Conservation (phyloP, 2,888 invertebrate species). For the Candidula unifasciata region DNA sequence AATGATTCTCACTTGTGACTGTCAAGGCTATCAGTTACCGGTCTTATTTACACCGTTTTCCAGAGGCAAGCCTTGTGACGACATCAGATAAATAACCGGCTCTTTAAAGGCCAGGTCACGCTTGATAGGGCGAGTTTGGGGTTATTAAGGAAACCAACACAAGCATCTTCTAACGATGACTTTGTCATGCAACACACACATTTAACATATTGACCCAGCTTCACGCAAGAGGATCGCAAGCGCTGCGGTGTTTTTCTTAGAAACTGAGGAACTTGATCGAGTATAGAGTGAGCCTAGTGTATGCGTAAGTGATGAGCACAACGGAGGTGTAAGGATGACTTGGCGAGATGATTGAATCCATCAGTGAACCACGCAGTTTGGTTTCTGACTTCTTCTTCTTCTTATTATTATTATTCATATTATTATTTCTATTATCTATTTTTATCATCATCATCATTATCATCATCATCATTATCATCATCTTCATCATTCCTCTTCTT, state of each 20-base stretch:
- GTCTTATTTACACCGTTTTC: background rate
- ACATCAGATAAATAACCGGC: constrained; percentile 23
- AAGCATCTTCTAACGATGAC: background rate
- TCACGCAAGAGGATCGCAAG: background rate
- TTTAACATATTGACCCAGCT: constrained; percentile 20
- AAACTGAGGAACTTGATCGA: background rate
- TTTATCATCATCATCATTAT: too few relatives aligned
- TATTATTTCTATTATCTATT: too few relatives aligned
- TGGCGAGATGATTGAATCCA: too few relatives aligned
- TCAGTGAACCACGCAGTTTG: too few relatives aligned
- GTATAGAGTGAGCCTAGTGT: background rate
- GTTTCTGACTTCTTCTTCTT: too few relatives aligned
- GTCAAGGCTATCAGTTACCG: constrained; percentile 35
- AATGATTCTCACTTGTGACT: constrained; percentile 7
- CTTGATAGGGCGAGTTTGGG: constrained; percentile 14
- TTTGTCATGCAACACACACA: constrained; percentile 21
- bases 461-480: too few relatives aligned
- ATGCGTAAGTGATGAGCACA: background rate
- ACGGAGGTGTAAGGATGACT: too few relatives aligned
- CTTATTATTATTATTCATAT: too few relatives aligned
- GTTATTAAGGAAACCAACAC: constrained; percentile 17
- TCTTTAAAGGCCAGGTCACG: background rate
- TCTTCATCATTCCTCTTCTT: too few relatives aligned
- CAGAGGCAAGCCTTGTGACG: background rate
- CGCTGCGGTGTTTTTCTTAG: constrained; percentile 6